Base-by-base conservation (phyloP, 1,140 invertebrate genomes). In the Drosophila asahinai region DNA sequence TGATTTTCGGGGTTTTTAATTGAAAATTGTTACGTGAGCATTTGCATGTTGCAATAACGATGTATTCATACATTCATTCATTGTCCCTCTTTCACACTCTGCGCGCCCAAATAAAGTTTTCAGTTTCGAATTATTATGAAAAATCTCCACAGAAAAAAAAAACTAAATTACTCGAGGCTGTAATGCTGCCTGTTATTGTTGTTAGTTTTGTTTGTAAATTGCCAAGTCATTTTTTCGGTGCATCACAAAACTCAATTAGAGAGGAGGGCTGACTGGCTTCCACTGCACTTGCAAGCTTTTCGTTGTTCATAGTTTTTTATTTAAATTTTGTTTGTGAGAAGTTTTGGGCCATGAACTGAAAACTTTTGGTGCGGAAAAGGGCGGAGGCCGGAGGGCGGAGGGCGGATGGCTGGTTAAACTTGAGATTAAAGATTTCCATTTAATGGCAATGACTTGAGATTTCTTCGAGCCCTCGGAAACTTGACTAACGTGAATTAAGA, bases 201-300 rank as follows among this genome's bases (percentile, higher is more conserved):
- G n/a, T 49, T 51, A 36, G 36, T 52, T 66, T 66, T 67, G 48
- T 27, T 68, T 33, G 40, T 51, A 72, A 73, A 73, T 51, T 73
- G 70, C 70, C 36, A 43, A 73, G 70, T 73, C 70, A 73, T 60
- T 73, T 60, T 66, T 43, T 68, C 7, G 47, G 67, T 58, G 52
- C 67, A 72, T 59, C 54, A 74, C 40, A 61, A 75, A 75, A 75
- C 68, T 62, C 58, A 74, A 75, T 75, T 64, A 75, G 42, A 47
- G 68, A 19, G 70, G 25, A 67, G 45, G 52, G 52, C 30, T 33
- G 52, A 15, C 36, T 51, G n/a, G n/a, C 38, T 60, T 61, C 57
- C 54, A 61, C 8, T 66, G 64, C 64, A 66, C 55, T 66, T 66
- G 64, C 64, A 45, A 58, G 36, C 27, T 62, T 52, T 52, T 30